phyloP scores from a whole-genome alignment of 2,888 invertebrate genomes.

The Sminthurides aquaticus region DNA sequence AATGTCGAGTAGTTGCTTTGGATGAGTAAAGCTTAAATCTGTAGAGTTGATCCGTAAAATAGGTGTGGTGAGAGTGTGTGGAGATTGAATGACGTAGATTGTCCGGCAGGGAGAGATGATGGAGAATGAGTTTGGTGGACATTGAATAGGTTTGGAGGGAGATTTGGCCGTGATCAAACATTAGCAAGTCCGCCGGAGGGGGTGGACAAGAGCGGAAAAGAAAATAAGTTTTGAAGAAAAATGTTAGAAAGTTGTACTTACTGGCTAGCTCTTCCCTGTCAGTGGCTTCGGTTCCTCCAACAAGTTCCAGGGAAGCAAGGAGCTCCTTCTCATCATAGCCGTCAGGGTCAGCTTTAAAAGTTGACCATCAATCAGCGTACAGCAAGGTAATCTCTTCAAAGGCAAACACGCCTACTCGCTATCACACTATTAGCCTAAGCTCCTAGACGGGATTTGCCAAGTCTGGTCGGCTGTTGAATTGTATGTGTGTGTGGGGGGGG shows the following conservation, averaged over 20 bases:
- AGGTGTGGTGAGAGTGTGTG: no score
- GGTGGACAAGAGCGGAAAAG: background rate
- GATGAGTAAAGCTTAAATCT: constrained; percentile 41
- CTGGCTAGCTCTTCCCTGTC: constrained; percentile 38
- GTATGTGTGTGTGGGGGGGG: no score
- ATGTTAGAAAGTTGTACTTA: constrained; percentile 12
- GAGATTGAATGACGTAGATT: no score
- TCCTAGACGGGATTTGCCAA: no score
- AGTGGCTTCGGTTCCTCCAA: constrained; percentile 34
- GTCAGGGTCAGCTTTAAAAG: constrained; percentile 23
- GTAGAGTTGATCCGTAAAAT: constrained; percentile 4
- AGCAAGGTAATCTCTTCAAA: background rate
- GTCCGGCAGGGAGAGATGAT: no score
- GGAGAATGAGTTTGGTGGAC: no score
- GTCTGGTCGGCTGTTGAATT: no score
- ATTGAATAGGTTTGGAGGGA: background rate
- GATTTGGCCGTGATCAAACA: background rate
- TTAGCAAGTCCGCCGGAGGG: background rate
- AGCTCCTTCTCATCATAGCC: constrained; percentile 34
- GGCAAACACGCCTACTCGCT: background rate
- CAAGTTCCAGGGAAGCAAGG: constrained; percentile 34
- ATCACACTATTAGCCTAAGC: background rate
- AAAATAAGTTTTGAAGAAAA: background rate
- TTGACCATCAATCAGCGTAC: background rate
- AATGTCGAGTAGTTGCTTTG: constrained; percentile 44